phyloP scores from a whole-genome alignment of 2,888 invertebrate genomes.

The Teleogryllus oceanicus region DNA sequence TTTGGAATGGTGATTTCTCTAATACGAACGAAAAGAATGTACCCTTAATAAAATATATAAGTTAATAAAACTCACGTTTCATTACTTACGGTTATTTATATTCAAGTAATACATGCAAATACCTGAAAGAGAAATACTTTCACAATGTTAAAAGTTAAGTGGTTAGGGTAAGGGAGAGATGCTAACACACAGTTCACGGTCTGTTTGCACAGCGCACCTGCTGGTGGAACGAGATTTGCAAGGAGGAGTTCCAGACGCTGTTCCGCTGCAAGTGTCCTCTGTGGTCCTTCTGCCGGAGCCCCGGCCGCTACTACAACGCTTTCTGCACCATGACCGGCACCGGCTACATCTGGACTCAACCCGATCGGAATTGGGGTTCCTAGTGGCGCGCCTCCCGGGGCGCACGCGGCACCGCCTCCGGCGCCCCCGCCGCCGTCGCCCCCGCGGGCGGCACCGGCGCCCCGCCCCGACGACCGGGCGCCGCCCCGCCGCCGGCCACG shows the following conservation, averaged over 20 bases:
- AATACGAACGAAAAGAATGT: no score
- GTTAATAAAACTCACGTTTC: neutral
- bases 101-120: no score
- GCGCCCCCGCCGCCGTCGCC: neutral
- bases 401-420: neutral
- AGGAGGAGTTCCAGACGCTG: constrained; percentile 82
- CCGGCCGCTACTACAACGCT: constrained; percentile 85
- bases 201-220: constrained; percentile 69
- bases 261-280: constrained; percentile 85
- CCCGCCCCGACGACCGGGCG: neutral
- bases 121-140: no score
- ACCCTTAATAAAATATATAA: no score
- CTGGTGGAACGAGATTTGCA: constrained; percentile 92
- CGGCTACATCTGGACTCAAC: constrained; percentile 87
- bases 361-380: constrained; percentile 51
- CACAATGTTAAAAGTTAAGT: neutral
- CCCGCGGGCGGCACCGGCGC: neutral
- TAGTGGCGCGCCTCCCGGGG: constrained; percentile 9
- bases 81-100: no score
- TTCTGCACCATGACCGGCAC: constrained; percentile 87
- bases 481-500: neutral
- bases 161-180: neutral
- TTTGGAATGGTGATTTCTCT: no score
- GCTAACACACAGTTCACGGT: neutral
- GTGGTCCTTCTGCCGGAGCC: constrained; percentile 84